Percentiles rank a stretch among this genome's conserved stretches.
phyloP scores from a whole-genome alignment of 2,888 invertebrate genomes.

The Ennomos quercinarius region DNA sequence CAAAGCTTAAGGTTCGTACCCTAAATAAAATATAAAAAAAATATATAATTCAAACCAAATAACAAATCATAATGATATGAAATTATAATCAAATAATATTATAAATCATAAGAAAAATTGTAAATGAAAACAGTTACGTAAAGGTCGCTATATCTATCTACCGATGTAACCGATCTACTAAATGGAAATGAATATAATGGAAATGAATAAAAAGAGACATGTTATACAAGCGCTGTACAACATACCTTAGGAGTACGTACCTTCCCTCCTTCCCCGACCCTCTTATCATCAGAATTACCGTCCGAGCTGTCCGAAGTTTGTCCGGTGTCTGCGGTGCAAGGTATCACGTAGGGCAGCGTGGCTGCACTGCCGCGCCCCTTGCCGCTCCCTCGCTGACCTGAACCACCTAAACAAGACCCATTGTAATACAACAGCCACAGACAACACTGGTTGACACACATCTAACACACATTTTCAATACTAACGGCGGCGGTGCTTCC shows the following conservation, averaged over 20 bases:
- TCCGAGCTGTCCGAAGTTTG: constrained; percentile 80
- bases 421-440: constrained; percentile 12
- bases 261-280: constrained; percentile 71
- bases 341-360: constrained; percentile 80
- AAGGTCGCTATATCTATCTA: constrained; percentile 16
- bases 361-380: constrained; percentile 75
- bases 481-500: constrained; percentile 22
- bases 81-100: constrained; percentile 11
- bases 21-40: constrained; percentile 26
- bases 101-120: constrained; percentile 9
- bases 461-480: constrained; percentile 25
- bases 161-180: constrained; percentile 30
- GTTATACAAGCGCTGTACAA: constrained; percentile 43
- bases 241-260: constrained; percentile 54
- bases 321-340: constrained; percentile 74
- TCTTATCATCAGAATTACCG: constrained; percentile 72
- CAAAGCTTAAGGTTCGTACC: constrained; percentile 27
- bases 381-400: constrained; percentile 74
- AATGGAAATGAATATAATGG: constrained; percentile 36
- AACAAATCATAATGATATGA: constrained; percentile 7
- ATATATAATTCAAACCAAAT: constrained; percentile 7
- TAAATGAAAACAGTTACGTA: constrained; percentile 22
- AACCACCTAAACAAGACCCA: constrained; percentile 35
- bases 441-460: constrained; percentile 17
- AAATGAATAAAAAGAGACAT: constrained; percentile 34